Percentiles rank a stretch among this genome's conserved stretches.
Evolutionary conservation across 2,113 vertebrate genomes (phyloP).

Genomic region (Tautogolabrus adspersus): DNA sequence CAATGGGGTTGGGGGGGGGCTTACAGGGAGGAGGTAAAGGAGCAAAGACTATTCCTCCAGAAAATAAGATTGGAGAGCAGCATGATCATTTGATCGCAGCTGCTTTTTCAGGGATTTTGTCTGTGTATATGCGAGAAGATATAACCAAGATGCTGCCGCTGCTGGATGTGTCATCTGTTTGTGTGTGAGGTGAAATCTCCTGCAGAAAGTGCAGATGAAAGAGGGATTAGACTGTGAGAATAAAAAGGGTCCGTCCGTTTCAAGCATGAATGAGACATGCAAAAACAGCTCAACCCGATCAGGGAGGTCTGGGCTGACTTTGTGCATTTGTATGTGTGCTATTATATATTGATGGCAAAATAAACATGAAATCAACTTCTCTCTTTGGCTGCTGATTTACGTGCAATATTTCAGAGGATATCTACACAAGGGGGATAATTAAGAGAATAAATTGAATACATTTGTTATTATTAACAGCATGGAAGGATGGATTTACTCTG

Average conservation of each 20-base stretch:
- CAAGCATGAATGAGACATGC: conserved; percentile 8
- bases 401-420: neutral
- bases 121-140: conserved; percentile 30
- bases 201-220: conserved; percentile 21
- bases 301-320: conserved; percentile 6
- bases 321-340: neutral
- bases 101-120: conserved; percentile 52
- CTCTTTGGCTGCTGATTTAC: conserved; percentile 5
- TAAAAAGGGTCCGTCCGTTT: neutral
- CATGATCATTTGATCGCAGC: conserved; percentile 32
- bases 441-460: neutral
- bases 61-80: conserved; percentile 51
- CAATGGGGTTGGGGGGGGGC: conserved; percentile 25
- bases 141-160: conserved; percentile 40
- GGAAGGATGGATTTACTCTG: neutral
- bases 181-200: conserved; percentile 17
- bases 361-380: conserved; percentile 7
- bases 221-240: conserved; percentile 31
- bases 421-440: neutral
- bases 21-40: conserved; percentile 15
- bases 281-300: neutral
- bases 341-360: conserved; percentile 16
- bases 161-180: conserved; percentile 25
- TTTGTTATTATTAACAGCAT: neutral
- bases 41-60: conserved; percentile 27